A percentile compares a stretch with the other conserved stretches of the same genome.
phyloP scores from a whole-genome alignment of 1,140 invertebrate genomes.

The Drosophila littoralis region DNA sequence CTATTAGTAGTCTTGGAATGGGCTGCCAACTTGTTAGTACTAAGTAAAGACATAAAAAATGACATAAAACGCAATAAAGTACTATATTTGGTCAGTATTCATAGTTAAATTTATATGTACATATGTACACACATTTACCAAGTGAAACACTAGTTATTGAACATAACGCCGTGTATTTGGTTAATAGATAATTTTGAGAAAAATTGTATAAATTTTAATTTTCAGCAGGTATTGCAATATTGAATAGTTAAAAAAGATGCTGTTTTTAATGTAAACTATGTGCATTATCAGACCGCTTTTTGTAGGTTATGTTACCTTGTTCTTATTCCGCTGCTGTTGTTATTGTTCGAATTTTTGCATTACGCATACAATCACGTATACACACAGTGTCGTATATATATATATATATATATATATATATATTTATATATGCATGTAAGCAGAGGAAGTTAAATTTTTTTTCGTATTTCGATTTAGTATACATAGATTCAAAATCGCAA shows the following conservation, averaged over 20 bases:
- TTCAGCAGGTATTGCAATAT: neutral
- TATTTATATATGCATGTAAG: neutral
- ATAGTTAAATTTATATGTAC: constrained; percentile 23
- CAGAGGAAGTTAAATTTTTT: constrained; percentile 6
- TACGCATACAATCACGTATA: constrained; percentile 6
- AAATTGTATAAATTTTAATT: neutral
- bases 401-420: constrained; percentile 5
- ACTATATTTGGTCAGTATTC: constrained; percentile 24
- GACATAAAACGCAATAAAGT: constrained; percentile 25
- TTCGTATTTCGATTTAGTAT: constrained; percentile 13
- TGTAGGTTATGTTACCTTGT: constrained; percentile 37
- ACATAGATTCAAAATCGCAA: constrained; percentile 12
- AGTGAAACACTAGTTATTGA: constrained; percentile 14
- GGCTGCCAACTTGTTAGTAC: constrained; percentile 27
- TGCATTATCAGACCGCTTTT: constrained; percentile 11
- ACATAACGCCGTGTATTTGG: constrained; percentile 7
- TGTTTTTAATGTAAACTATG: neutral
- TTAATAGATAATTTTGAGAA: neutral
- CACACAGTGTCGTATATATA: neutral
- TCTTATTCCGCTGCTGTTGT: constrained; percentile 10
- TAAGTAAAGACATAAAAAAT: constrained; percentile 18
- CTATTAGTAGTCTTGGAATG: constrained; percentile 13
- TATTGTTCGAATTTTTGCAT: constrained; percentile 28
- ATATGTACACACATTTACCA: constrained; percentile 17
- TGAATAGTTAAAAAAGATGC: neutral